Evolutionary conservation across 2,797 vertebrate genomes (phyloP).

Genomic region (Arnoldichthys spilopterus): DNA sequence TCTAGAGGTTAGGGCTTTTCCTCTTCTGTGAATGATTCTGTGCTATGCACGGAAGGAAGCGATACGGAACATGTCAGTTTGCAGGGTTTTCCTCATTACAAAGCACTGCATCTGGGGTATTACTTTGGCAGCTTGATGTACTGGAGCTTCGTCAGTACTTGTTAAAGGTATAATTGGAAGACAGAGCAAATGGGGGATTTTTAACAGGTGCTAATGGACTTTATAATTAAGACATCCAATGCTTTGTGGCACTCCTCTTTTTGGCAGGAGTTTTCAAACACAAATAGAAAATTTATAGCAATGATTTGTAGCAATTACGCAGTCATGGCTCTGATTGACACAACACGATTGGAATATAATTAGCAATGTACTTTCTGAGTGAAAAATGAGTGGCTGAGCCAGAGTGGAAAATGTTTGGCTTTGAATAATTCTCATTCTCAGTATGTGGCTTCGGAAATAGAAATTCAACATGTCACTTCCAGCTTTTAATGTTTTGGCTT

Average conservation of each 20-base stretch:
- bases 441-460: neutral
- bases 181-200: constrained; percentile 28
- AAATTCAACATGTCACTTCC: neutral
- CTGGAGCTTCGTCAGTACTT: constrained; percentile 30
- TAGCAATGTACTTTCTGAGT: constrained; percentile 29
- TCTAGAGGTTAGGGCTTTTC: constrained; percentile 27
- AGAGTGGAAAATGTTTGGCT: constrained; percentile 5
- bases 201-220: constrained; percentile 48
- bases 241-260: constrained; percentile 32
- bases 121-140: constrained; percentile 37
- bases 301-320: constrained; percentile 40
- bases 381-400: constrained; percentile 11
- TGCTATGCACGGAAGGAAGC: neutral
- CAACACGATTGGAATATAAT: constrained; percentile 44
- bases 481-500: neutral
- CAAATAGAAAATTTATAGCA: constrained; percentile 34
- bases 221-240: constrained; percentile 44
- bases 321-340: constrained; percentile 30
- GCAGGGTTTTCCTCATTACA: constrained; percentile 44
- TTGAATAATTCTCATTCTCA: constrained; percentile 15
- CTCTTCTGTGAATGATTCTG: neutral
- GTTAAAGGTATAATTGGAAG: constrained; percentile 51
- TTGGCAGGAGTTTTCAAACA: constrained; percentile 28
- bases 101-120: constrained; percentile 14
- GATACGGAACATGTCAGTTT: constrained; percentile 25